Conservation (phyloP, 2,888 invertebrate species). For the Erynnis tages region DNA sequence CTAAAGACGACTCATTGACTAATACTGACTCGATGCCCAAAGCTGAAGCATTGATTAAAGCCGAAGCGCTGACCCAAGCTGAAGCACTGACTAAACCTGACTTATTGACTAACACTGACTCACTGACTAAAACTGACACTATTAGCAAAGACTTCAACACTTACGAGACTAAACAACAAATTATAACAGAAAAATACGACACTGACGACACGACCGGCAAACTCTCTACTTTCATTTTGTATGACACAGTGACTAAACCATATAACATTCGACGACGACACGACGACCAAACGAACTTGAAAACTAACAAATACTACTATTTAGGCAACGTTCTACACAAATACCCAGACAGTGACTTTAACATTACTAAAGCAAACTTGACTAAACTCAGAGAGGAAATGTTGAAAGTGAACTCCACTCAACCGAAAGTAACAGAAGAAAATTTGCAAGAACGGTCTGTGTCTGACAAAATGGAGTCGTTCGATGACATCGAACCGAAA, state of each 20-base stretch:
- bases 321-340: conserved; percentile 69
- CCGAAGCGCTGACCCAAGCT: conserved; percentile 27
- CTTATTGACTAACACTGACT: conserved; percentile 20
- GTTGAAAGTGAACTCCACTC: conserved; percentile 47
- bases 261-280: conserved; percentile 68
- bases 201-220: conserved; percentile 42
- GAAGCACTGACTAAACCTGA: conserved; percentile 32
- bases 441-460: conserved; percentile 61
- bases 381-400: conserved; percentile 35
- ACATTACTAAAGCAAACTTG: conserved; percentile 32
- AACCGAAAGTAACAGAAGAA: conserved; percentile 42
- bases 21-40: conserved; percentile 27
- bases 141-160: conserved; percentile 67
- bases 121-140: conserved; percentile 34
- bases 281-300: conserved; percentile 45
- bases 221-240: conserved; percentile 69
- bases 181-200: conserved; percentile 28
- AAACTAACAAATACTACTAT: conserved; percentile 66
- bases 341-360: conserved; percentile 49
- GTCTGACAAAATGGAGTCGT: conserved; percentile 49
- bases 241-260: conserved; percentile 69
- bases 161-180: conserved; percentile 43
- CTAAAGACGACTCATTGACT: conserved; percentile 30
- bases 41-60: conserved; percentile 13
- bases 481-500: conserved; percentile 51